phyloP scores from a whole-genome alignment of 2,797 vertebrate species.

The Prunella strophiata region DNA sequence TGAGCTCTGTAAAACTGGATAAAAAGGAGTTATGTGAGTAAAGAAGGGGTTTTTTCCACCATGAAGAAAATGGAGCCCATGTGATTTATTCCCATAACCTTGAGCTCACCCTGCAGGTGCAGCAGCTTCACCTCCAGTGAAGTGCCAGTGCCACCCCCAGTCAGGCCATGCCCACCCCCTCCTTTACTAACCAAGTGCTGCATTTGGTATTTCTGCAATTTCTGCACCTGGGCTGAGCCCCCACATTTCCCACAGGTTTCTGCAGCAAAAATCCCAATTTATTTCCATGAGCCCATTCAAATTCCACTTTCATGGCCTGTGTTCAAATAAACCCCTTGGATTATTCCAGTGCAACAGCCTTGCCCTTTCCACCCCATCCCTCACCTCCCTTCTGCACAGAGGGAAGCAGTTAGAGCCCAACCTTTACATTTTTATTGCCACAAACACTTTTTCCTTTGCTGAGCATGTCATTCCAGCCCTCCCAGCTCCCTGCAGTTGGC shows the following conservation, averaged over 20 bases:
- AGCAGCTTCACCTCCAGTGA: neutral
- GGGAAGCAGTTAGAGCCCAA: neutral
- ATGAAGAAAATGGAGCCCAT: neutral
- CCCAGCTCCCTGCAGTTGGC: neutral
- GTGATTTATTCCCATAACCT: neutral
- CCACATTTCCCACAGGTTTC: neutral
- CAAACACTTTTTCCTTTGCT: neutral
- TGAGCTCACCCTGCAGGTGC: rapidly evolving
- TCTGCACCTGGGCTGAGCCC: neutral
- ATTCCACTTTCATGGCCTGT: neutral
- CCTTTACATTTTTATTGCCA: neutral
- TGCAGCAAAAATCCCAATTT: neutral
- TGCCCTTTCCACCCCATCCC: neutral
- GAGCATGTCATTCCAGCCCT: neutral
- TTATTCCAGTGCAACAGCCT: neutral
- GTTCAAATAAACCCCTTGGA: neutral
- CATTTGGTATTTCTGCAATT: neutral
- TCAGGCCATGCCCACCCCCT: rapidly evolving
- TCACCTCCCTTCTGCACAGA: neutral
- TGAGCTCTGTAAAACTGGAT: neutral
- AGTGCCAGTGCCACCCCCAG: neutral
- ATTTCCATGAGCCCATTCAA: rapidly evolving
- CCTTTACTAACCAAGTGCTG: neutral
- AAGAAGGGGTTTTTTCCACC: neutral
- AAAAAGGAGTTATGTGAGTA: neutral